Conservation (phyloP, 2,797 vertebrate genomes). For the Enteromius treurensis region DNA sequence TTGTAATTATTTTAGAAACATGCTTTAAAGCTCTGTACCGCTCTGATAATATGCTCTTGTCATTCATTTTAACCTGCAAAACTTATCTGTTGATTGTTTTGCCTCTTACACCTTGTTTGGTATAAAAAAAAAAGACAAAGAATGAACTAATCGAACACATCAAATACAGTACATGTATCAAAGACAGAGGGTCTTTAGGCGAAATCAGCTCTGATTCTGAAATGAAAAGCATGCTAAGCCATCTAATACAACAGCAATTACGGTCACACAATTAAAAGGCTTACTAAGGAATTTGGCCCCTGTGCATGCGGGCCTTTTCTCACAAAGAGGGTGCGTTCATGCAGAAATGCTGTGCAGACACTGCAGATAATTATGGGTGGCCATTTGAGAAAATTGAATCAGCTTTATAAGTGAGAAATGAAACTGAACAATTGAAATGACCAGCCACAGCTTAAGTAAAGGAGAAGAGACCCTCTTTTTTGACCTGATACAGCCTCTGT, state of each 20-base stretch:
- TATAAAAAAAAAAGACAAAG: slow-evolving; percentile 35
- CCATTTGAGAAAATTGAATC: slow-evolving; percentile 58
- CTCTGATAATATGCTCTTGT: slow-evolving; percentile 35
- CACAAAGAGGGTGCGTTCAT: slow-evolving; percentile 57
- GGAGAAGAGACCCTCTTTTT: slow-evolving; percentile 4
- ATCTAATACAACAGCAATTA: slow-evolving; percentile 63
- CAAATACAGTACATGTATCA: slow-evolving; percentile 35
- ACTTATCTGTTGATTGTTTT: slow-evolving; percentile 48
- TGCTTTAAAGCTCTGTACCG: slow-evolving; percentile 4
- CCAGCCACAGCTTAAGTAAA: slow-evolving; percentile 32
- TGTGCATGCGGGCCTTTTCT: slow-evolving; percentile 32
- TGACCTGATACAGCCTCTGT: slow-evolving; percentile 15
- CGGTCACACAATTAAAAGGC: slow-evolving; percentile 59
- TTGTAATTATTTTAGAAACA: slow-evolving; percentile 52
- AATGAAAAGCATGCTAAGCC: slow-evolving; percentile 54
- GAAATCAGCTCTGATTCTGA: slow-evolving; percentile 40
- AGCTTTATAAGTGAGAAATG: slow-evolving; percentile 38
- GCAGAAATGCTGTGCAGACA: slow-evolving; percentile 55
- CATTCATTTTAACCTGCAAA: slow-evolving; percentile 38
- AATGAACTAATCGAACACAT: slow-evolving; percentile 11
- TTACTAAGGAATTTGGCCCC: slow-evolving; percentile 60
- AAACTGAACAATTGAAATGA: slow-evolving; percentile 42
- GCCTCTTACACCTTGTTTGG: slow-evolving; percentile 35
- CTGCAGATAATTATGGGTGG: slow-evolving; percentile 58
- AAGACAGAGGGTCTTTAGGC: slow-evolving; percentile 44